Percentiles rank a stretch among this genome's conserved stretches.
phyloP scores from a whole-genome alignment of 2,888 invertebrate genomes.

The Abrostola triplasia region DNA sequence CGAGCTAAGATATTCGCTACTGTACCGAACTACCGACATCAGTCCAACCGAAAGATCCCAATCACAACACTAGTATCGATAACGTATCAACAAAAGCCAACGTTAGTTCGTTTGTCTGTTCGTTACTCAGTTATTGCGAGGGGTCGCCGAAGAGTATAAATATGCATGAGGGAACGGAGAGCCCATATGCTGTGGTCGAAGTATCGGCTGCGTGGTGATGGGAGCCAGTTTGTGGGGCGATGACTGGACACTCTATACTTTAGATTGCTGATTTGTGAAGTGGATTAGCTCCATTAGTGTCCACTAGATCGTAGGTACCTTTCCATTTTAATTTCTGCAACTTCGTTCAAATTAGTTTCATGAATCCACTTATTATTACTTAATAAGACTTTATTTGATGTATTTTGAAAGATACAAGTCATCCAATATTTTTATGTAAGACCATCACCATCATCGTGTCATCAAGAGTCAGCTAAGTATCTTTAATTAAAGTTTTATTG shows the following conservation, averaged over 20 bases:
- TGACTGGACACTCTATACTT: slow-evolving; percentile 24
- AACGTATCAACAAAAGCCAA: slow-evolving; percentile 50
- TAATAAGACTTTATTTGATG: too few relatives aligned
- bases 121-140: slow-evolving; percentile 50
- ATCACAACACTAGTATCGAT: slow-evolving; percentile 51
- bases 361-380: too few relatives aligned
- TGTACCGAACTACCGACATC: too few relatives aligned
- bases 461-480: too few relatives aligned
- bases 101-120: slow-evolving; percentile 50
- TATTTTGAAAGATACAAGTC: too few relatives aligned
- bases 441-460: too few relatives aligned
- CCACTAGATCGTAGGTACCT: background rate
- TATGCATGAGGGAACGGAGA: slow-evolving; percentile 58
- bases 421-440: too few relatives aligned
- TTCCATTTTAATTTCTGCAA: background rate
- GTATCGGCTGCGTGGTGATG: slow-evolving; percentile 26
- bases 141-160: slow-evolving; percentile 51
- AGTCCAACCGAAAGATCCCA: slow-evolving; percentile 42
- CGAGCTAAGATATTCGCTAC: slow-evolving; percentile 5
- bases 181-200: slow-evolving; percentile 50
- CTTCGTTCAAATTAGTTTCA: background rate
- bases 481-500: too few relatives aligned
- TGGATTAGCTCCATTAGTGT: slow-evolving; percentile 13
- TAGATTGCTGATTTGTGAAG: slow-evolving; percentile 20
- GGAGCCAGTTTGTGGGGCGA: slow-evolving; percentile 25